Conservation (phyloP, 2,888 invertebrate genomes). For the Dorcus hopei region DNA sequence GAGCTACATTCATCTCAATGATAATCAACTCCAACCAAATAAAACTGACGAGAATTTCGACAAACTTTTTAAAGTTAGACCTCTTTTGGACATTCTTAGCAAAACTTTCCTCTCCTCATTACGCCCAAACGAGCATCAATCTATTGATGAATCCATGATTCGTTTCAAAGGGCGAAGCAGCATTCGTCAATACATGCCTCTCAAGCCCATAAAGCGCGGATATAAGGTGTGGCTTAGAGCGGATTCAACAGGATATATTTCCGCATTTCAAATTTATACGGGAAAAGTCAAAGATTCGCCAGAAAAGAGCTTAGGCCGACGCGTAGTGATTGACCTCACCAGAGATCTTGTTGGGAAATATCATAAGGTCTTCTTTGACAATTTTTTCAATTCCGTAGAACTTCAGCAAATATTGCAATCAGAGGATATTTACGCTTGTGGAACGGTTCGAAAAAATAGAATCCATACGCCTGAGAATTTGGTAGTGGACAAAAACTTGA, state of each 20-base stretch:
- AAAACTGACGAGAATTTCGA: constrained; percentile 22
- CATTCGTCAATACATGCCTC: too few species aligned
- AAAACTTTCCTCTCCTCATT: constrained; percentile 18
- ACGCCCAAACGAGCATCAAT: constrained; percentile 12
- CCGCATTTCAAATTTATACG: constrained; percentile 33
- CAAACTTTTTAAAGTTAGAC: constrained; percentile 28
- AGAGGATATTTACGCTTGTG: constrained; percentile 24
- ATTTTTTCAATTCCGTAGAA: constrained; percentile 26
- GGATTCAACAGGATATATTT: constrained; percentile 28
- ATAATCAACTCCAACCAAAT: constrained; percentile 22
- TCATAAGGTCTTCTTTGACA: constrained; percentile 29
- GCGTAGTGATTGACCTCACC: constrained; percentile 19
- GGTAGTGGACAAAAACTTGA: background rate
- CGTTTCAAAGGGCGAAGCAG: too few species aligned
- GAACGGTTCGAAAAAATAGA: constrained; percentile 24
- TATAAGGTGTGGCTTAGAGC: constrained; percentile 32
- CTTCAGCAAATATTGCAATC: constrained; percentile 21
- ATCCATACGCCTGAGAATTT: constrained; percentile 18
- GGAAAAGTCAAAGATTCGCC: constrained; percentile 31
- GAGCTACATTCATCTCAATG: constrained; percentile 27
- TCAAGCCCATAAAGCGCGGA: too few species aligned
- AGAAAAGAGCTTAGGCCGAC: constrained; percentile 26
- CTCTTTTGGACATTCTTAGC: constrained; percentile 18
- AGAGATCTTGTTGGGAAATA: constrained; percentile 10
- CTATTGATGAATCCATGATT: too few species aligned